Percentiles rank a stretch among this genome's conserved stretches.
Conservation (phyloP, 2,888 invertebrate species). For the Drosophila eohydei region DNA sequence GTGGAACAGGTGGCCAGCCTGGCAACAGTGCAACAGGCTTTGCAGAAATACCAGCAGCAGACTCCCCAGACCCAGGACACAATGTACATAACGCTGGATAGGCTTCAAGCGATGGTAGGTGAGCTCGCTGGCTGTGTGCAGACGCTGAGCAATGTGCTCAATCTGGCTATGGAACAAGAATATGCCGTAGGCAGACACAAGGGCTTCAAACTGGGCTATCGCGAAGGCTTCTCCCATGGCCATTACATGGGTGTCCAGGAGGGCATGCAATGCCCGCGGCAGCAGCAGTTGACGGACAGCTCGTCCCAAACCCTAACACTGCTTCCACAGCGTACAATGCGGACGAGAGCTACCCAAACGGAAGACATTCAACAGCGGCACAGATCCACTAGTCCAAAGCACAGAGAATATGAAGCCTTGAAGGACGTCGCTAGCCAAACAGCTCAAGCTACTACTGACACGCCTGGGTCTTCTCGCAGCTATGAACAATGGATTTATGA, state of each 20-base stretch:
- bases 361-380: not conserved
- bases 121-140: constrained; percentile 52
- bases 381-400: constrained; percentile 5
- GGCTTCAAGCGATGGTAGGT: constrained; percentile 29
- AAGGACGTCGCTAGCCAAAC: constrained; percentile 20
- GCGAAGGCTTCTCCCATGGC: constrained; percentile 62
- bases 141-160: constrained; percentile 58
- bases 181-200: constrained; percentile 52
- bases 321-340: not conserved
- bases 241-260: constrained; percentile 67
- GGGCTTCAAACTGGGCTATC: constrained; percentile 61
- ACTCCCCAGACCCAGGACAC: constrained; percentile 9
- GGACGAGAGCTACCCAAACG: constrained; percentile 22
- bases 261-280: constrained; percentile 29
- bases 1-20: constrained; percentile 54
- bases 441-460: not conserved
- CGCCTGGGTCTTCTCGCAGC: constrained; percentile 45
- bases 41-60: constrained; percentile 40
- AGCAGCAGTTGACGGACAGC: constrained; percentile 1
- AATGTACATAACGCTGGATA: constrained; percentile 22
- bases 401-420: not conserved
- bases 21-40: constrained; percentile 48
- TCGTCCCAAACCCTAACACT: constrained; percentile 23
- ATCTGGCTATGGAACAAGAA: constrained; percentile 66
- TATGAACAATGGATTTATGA: constrained; percentile 84